Evolutionary conservation across 1,140 invertebrate genomes (phyloP).

Genomic region (Hyles vespertilio): DNA sequence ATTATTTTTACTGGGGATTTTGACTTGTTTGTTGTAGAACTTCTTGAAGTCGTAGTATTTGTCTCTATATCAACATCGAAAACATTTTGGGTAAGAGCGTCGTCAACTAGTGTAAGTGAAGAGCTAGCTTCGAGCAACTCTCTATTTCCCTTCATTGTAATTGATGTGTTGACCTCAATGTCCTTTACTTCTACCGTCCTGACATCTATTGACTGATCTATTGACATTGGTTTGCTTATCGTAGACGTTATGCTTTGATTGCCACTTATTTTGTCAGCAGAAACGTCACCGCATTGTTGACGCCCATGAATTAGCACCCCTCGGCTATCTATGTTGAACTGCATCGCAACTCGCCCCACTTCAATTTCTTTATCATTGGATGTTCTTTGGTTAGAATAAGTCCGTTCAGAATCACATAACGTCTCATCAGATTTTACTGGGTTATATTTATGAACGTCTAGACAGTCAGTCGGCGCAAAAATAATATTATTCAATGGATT

Average conservation of each 20-base stretch:
- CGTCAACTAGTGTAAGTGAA: conserved; percentile 53
- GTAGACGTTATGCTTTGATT: conserved; percentile 25
- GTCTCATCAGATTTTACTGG: conserved; percentile 26
- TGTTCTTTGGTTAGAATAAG: conserved; percentile 1
- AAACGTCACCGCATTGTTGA: conserved; percentile 20
- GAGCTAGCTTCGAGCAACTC: conserved; percentile 48
- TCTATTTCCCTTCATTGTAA: conserved; percentile 52
- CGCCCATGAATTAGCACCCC: conserved; percentile 1
- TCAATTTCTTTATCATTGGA: conserved; percentile 21
- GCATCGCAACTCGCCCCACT: conserved; percentile 24
- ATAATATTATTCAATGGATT: conserved; percentile 62
- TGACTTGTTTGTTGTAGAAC: not conserved
- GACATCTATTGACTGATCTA: conserved; percentile 32
- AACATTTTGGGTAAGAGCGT: conserved; percentile 22
- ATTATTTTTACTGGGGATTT: conserved; percentile 36
- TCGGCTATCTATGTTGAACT: conserved; percentile 28
- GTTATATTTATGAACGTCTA: conserved; percentile 43
- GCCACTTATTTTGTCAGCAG: conserved; percentile 13
- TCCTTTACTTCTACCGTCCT: conserved; percentile 27
- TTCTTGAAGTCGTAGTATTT: not conserved
- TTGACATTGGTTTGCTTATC: conserved; percentile 30
- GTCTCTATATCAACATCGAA: conserved; percentile 27
- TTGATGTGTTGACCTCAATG: conserved; percentile 49
- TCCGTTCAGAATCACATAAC: conserved; percentile 8
- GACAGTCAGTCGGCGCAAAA: conserved; percentile 28